Evolutionary conservation across 2,888 invertebrate genomes (phyloP).

Genomic region (Plebejus anna): DNA sequence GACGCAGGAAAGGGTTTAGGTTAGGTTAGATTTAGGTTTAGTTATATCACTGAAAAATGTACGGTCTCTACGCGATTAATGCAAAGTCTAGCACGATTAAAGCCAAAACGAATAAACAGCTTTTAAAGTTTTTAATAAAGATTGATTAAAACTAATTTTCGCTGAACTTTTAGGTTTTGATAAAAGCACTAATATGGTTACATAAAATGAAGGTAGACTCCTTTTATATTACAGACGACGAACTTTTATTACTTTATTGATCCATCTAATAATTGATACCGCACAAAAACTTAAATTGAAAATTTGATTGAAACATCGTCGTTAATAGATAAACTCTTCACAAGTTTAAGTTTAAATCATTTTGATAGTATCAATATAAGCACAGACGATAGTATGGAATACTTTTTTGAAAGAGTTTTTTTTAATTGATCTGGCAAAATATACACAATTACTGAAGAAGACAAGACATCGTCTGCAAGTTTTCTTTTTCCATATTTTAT

Average conservation of each 20-base stretch:
- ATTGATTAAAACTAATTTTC: neutral
- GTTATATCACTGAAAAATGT: too few relatives aligned
- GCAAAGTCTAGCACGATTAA: too few relatives aligned
- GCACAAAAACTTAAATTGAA: slow-evolving; percentile 17
- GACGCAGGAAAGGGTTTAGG: too few relatives aligned
- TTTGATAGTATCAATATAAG: neutral
- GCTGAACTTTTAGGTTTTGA: neutral
- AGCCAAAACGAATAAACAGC: neutral
- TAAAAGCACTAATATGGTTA: slow-evolving; percentile 2
- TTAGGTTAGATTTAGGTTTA: too few relatives aligned
- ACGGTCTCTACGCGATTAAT: too few relatives aligned
- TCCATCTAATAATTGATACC: neutral
- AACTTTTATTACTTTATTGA: neutral
- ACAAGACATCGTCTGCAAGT: too few relatives aligned
- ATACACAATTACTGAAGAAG: too few relatives aligned
- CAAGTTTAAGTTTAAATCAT: slow-evolving; percentile 6
- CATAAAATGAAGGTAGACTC: neutral
- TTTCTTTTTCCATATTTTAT: too few relatives aligned
- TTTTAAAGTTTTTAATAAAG: neutral
- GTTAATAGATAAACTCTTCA: neutral
- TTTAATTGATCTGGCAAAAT: too few relatives aligned
- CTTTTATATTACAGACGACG: neutral
- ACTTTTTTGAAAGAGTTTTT: too few relatives aligned
- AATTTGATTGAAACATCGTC: slow-evolving; percentile 22
- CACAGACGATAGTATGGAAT: neutral